Evolutionary conservation across 92 coral and sea anemone species (phyloP).

Genomic region (Actinostola sp.): DNA sequence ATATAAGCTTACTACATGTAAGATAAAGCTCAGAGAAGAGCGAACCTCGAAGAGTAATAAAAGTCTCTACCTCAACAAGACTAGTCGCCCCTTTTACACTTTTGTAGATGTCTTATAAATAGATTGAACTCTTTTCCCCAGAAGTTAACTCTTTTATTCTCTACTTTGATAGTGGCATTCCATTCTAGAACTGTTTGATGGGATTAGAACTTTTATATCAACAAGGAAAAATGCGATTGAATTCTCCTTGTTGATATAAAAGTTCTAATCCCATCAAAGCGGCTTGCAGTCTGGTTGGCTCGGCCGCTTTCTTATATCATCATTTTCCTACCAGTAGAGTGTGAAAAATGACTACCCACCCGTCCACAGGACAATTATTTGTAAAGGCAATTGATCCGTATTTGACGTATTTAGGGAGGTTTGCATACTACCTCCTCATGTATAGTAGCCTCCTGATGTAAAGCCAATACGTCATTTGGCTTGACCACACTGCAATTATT

Average conservation of each 20-base stretch:
- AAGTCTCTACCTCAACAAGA: too few relatives aligned
- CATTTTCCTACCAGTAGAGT: not conserved
- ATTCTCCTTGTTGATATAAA: not conserved
- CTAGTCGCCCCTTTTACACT: too few relatives aligned
- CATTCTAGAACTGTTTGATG: not conserved
- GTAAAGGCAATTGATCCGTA: not conserved
- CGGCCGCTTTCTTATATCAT: not conserved
- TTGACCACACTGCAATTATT: too few relatives aligned
- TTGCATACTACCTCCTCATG: not conserved
- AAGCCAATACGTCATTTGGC: too few relatives aligned
- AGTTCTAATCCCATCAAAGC: not conserved
- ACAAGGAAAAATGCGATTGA: too few relatives aligned
- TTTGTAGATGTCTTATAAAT: not conserved
- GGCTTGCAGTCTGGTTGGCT: too few relatives aligned
- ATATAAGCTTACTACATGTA: too few relatives aligned
- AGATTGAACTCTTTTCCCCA: not conserved
- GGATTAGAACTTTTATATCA: too few relatives aligned
- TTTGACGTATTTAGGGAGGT: not conserved
- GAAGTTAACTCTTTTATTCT: not conserved
- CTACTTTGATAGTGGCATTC: not conserved
- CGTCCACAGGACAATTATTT: conserved; percentile 6
- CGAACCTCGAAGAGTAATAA: too few relatives aligned
- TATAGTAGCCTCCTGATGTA: not conserved
- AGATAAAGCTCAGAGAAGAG: too few relatives aligned
- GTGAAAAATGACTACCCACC: conserved; percentile 8